Conservation (phyloP, 2,888 invertebrate genomes). For the Heliconius charithonia region DNA sequence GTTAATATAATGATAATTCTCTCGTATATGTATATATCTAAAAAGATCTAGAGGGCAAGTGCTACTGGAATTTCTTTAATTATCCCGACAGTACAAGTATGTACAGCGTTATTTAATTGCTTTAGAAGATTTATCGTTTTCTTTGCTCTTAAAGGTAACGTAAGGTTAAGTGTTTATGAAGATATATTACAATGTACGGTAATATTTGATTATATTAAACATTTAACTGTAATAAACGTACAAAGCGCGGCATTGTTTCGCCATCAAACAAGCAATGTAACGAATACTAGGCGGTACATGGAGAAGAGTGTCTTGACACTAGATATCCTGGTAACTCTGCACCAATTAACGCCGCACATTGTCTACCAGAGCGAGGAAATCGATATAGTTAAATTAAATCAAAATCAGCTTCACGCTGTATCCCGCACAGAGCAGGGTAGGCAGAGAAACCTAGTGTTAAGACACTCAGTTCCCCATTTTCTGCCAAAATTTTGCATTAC, state of each 20-base stretch:
- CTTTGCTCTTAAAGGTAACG: not conserved
- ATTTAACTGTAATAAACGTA: not conserved
- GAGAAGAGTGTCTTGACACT: no score
- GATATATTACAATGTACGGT: not conserved
- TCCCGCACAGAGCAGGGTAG: no score
- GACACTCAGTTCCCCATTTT: no score
- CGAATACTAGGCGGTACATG: no score
- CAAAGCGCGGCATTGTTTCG: not conserved
- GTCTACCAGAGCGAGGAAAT: not conserved
- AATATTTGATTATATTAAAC: not conserved
- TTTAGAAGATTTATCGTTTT: conserved; percentile 17
- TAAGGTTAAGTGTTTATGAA: not conserved
- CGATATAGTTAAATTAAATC: not conserved
- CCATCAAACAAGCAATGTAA: not conserved
- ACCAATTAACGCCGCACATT: not conserved
- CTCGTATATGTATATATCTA: not conserved
- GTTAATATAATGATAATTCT: not conserved
- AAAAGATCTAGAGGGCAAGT: not conserved
- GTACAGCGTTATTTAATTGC: conserved; percentile 1
- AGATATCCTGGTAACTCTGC: not conserved
- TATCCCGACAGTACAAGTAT: not conserved
- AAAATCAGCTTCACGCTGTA: no score
- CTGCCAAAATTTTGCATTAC: no score
- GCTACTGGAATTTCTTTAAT: conserved; percentile 5
- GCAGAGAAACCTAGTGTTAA: no score